phyloP scores from a whole-genome alignment of 2,797 vertebrate species.

The Muscicapa striata region DNA sequence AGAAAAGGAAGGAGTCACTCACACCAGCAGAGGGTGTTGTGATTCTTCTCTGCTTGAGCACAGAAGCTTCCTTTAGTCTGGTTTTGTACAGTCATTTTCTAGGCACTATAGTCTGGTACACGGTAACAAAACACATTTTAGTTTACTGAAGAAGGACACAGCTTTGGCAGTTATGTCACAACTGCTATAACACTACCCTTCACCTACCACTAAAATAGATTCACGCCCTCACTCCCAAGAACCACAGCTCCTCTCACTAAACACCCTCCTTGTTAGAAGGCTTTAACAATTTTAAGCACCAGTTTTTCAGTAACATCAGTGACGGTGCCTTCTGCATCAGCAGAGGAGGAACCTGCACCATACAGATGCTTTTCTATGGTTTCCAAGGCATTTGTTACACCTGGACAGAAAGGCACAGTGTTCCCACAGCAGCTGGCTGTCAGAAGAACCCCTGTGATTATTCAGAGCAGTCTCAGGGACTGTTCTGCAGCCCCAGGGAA shows the following conservation, averaged over 20 bases:
- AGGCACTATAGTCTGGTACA: not conserved
- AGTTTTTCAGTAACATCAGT: not conserved
- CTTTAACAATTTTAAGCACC: not conserved
- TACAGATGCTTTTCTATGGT: not conserved
- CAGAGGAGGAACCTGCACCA: not conserved
- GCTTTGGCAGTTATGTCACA: slow-evolving; percentile 32
- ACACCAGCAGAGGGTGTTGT: slow-evolving; percentile 43
- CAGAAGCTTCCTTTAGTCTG: not conserved
- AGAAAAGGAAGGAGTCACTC: not conserved
- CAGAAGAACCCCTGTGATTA: not conserved
- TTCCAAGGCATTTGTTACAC: not conserved
- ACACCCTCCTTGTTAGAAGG: not conserved
- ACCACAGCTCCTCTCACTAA: not conserved
- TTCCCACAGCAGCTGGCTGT: not conserved
- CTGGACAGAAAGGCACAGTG: not conserved
- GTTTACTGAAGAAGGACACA: slow-evolving; percentile 4
- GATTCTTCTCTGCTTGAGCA: slow-evolving; percentile 11
- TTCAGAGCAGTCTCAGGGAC: not conserved
- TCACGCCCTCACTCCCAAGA: not conserved
- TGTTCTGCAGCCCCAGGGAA: fast-evolving
- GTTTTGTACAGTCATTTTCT: not conserved
- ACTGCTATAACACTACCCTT: not conserved
- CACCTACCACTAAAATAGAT: not conserved
- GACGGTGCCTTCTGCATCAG: not conserved
- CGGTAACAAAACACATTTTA: not conserved